Evolutionary conservation across 2,113 vertebrate species (phyloP), one percentile per base, ranked within the genome.

Genomic region (Platysteira castanea): DNA sequence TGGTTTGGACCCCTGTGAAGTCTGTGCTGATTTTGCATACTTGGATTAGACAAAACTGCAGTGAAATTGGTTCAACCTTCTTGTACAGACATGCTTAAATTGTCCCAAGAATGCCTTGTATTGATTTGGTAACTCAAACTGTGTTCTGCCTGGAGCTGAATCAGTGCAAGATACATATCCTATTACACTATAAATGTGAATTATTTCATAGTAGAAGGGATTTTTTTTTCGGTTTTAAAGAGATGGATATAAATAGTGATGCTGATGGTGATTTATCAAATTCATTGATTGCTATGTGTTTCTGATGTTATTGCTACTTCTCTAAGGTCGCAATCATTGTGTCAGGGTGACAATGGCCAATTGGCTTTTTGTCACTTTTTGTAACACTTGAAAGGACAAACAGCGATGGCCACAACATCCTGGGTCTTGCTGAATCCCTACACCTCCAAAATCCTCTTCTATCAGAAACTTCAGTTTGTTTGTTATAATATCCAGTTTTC

Each of bases 131-230:
- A 96, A 67, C 70, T 87, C 46, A 49, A 33, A 74, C 46, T 69
- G n/a, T 69, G 42, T 80, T 86, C 75, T 89, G 82, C 80, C 57
- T 89, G 64, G 81, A 95, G 76, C 83, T 86, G 83, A 88, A 90
- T 57, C 83, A 79, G 57, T 3, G 4, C 41, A 78, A 81, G 64
- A 28, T 56, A 41, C 7, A 9, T 68, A 63, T 53, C 60, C 47
- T 78, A 61, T 81, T 75, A 71, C 61, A 67, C 70, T 81, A 89
- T 26, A 79, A 78, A 64, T 11, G 6, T 20, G 42, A 81, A 60
- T 52, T 75, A 67, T 88, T 96, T 88, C n/a, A 42, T 78, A 65
- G 83, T 31, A 28, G 13, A 83, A 80, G 19, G 27, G 18, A 31
- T 1, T 37, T 59, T 75, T 84, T 64, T 13, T 56, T 61, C 6